Evolutionary conservation across 2,113 vertebrate genomes (phyloP).

Genomic region (Sitta europaea): DNA sequence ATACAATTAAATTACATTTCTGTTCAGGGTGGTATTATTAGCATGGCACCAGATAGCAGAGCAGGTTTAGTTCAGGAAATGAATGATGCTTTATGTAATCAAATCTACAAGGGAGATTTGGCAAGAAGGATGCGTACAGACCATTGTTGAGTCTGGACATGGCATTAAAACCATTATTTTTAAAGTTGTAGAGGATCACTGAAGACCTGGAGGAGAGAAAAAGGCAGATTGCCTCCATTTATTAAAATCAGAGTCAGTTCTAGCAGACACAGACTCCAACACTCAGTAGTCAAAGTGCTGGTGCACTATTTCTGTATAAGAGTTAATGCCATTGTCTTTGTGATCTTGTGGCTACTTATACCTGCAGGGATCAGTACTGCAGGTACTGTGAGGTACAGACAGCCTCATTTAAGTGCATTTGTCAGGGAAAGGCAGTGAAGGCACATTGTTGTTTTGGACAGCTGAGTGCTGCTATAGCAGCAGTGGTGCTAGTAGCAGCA

Average conservation of each 20-base stretch:
- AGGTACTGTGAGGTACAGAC: neutral
- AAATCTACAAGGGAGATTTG: conserved; percentile 10
- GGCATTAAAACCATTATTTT: neutral
- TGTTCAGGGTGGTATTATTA: neutral
- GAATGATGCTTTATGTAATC: neutral
- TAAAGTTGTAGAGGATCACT: neutral
- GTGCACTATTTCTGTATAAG: neutral
- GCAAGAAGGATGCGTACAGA: neutral
- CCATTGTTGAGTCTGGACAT: neutral
- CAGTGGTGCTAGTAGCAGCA: neutral
- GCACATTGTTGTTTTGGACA: neutral
- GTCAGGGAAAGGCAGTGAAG: neutral
- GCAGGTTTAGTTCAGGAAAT: conserved; percentile 32
- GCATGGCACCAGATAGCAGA: conserved; percentile 25
- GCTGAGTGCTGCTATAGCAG: neutral
- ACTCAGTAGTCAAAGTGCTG: neutral
- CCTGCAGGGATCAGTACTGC: neutral
- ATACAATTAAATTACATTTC: neutral
- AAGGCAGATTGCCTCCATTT: neutral
- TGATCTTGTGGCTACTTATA: neutral
- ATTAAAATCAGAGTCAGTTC: neutral
- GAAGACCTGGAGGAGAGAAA: neutral
- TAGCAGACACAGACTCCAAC: neutral
- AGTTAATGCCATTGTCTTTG: neutral
- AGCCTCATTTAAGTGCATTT: neutral